Evolutionary conservation across 2,888 invertebrate genomes (phyloP).

Genomic region (Hydroisotoma schaefferi): DNA sequence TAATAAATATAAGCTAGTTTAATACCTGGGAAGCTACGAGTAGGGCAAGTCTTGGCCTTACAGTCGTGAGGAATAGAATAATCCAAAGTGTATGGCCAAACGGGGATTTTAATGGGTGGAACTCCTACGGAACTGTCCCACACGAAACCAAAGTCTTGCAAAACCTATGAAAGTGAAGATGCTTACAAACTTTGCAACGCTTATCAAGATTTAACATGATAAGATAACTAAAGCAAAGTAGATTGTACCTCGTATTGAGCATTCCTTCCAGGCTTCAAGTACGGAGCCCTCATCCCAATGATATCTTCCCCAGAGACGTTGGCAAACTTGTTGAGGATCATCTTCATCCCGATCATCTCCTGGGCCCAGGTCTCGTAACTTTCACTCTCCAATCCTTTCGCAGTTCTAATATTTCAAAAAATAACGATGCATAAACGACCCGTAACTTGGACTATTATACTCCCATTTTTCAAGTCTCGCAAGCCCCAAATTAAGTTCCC

Average conservation of each 20-base stretch:
- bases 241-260: constrained; percentile 76
- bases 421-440: background rate
- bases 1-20: background rate
- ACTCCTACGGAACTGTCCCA: constrained; percentile 90
- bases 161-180: constrained; percentile 59
- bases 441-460: background rate
- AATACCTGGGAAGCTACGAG: constrained; percentile 77
- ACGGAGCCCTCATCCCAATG: constrained; percentile 83
- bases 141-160: constrained; percentile 87
- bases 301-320: constrained; percentile 77
- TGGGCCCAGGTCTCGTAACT: constrained; percentile 90
- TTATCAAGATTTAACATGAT: background rate
- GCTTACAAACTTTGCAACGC: background rate
- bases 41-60: constrained; percentile 86
- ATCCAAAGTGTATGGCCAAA: constrained; percentile 94
- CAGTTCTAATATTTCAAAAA: constrained; percentile 56
- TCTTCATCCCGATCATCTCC: constrained; percentile 91
- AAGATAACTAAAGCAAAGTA: background rate
- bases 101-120: constrained; percentile 71
- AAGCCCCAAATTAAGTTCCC: background rate
- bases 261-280: constrained; percentile 86
- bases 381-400: constrained; percentile 81
- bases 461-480: too few relatives aligned
- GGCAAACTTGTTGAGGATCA: constrained; percentile 75
- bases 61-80: constrained; percentile 90